phyloP scores from a whole-genome alignment of 2,888 invertebrate genomes.

The Latrodectus hesperus region DNA sequence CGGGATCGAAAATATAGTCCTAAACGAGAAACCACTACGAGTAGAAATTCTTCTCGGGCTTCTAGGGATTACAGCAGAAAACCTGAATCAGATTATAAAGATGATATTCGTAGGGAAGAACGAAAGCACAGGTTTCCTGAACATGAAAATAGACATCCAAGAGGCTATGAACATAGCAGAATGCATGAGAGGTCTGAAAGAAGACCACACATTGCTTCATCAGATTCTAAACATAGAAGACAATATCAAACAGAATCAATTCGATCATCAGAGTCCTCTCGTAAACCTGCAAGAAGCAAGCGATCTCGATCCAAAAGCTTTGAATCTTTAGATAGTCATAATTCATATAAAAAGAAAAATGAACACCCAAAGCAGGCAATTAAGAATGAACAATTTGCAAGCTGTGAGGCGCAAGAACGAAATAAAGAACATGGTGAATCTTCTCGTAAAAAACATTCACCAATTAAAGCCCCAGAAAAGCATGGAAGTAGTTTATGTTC shows the following conservation, averaged over 20 bases:
- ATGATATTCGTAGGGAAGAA: constrained; percentile 26
- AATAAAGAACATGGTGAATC: constrained; percentile 2
- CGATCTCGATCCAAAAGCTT: constrained; percentile 50
- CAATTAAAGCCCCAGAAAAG: constrained; percentile 46
- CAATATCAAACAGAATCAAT: constrained; percentile 5
- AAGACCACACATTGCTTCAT: not conserved
- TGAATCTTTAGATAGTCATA: constrained; percentile 37
- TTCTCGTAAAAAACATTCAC: constrained; percentile 39
- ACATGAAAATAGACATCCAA: not conserved
- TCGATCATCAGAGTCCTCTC: not conserved
- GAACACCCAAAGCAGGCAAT: not conserved
- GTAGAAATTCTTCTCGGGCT: constrained; percentile 20
- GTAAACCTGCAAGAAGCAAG: constrained; percentile 1
- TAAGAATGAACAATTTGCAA: not conserved
- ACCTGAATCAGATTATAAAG: constrained; percentile 7
- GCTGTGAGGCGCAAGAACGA: not conserved
- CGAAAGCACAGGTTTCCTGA: constrained; percentile 37
- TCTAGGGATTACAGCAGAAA: constrained; percentile 14
- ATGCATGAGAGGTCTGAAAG: constrained; percentile 31
- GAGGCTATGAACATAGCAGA: not conserved
- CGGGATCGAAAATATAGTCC: constrained; percentile 31
- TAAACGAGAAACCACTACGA: not conserved
- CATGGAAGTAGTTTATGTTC: not conserved
- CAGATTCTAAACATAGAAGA: not conserved
- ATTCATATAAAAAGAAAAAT: constrained; percentile 32